Evolutionary conservation across 1,140 invertebrate genomes (phyloP), one percentile per base, ranked within the genome.

Genomic region (Ceratoteleas bidentatus): DNA sequence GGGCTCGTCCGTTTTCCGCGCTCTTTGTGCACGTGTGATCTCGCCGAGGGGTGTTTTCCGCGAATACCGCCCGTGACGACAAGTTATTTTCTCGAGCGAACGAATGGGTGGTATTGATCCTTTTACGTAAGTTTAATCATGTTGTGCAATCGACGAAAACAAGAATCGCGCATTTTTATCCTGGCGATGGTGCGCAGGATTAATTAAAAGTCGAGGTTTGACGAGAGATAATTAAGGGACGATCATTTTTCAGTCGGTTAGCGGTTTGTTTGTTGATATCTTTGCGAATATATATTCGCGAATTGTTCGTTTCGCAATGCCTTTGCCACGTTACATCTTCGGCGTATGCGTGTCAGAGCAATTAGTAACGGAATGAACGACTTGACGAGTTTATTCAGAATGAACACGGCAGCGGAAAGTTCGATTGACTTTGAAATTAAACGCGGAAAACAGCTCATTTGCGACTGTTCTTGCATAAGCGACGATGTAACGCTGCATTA

Each of bases 51-150:
- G 36, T 40, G 7, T 40, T 40, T 40, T 8, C 10, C 36, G 36
- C 36, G 36, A 9, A 40, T 40, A 40, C 10, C 36, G 7, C 36
- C 10, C 6, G 10, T 40, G 36, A 40, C 36, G 36, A 11, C 36
- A 11, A 40, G 36, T 40, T 40, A 40, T 40, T 40, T 40, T 40
- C 36, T 40, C 7, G 36, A 40, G 36, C 36, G 36, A 40, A 40
- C 10, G 36, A 40, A 40, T 40, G 6, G 7, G 10, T 8, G 7
- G 36, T 40, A 40, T 40, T 40, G 36, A 40, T 40, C 36, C 10
- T 11, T 40, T 40, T 40, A 40, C 36, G 36, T 40, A 40, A 40
- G 36, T 40, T 40, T 40, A 40, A 40, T 40, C 36, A 40, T 40
- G 36, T 40, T 11, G 36, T 40, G 36, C 10, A 40, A 40, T 40